These are phyloP conservation scores for Leptinotarsa lineolata DNA, from an alignment of 1,140 invertebrate species.

Conservation along the genomic window DNA sequence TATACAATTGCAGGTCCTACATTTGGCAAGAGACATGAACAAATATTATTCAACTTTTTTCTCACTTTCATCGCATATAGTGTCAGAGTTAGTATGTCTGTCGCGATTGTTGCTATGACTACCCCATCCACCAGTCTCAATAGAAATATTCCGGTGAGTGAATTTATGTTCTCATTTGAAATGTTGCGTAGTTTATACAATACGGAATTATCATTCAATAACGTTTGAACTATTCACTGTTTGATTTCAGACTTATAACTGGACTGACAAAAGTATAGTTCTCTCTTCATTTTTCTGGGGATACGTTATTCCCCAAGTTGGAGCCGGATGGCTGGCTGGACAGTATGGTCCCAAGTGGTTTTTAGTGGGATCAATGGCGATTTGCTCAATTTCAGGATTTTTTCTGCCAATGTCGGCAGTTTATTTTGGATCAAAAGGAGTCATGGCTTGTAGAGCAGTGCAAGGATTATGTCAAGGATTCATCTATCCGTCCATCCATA, in stretches of 20 bases:
- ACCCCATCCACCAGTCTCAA: conserved; percentile 44
- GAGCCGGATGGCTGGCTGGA: conserved; percentile 69
- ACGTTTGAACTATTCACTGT: too few relatives aligned
- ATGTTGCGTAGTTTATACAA: too few relatives aligned
- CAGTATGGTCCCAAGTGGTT: conserved; percentile 67
- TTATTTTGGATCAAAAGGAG: conserved; percentile 61
- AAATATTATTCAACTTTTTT: conserved; percentile 58
- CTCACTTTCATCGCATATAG: conserved; percentile 60
- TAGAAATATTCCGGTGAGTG: conserved; percentile 38
- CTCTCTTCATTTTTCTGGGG: conserved; percentile 72
- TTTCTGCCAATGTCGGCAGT: conserved; percentile 56
- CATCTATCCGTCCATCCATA: conserved; percentile 77
- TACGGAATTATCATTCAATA: too few relatives aligned
- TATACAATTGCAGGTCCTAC: conserved; percentile 33
- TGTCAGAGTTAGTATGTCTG: conserved; percentile 64
- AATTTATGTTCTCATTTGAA: too few relatives aligned
- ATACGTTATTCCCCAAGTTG: conserved; percentile 62
- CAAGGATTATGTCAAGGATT: conserved; percentile 81
- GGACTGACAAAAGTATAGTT: conserved; percentile 60
- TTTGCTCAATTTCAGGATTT: conserved; percentile 57
- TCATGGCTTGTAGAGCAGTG: conserved; percentile 67
- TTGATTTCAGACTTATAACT: conserved; percentile 38
- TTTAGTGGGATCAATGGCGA: conserved; percentile 62
- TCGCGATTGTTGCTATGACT: conserved; percentile 68
- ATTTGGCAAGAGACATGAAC: conserved; percentile 52